Conservation (phyloP, 2,888 invertebrate genomes). For the Melipona bicolor region DNA sequence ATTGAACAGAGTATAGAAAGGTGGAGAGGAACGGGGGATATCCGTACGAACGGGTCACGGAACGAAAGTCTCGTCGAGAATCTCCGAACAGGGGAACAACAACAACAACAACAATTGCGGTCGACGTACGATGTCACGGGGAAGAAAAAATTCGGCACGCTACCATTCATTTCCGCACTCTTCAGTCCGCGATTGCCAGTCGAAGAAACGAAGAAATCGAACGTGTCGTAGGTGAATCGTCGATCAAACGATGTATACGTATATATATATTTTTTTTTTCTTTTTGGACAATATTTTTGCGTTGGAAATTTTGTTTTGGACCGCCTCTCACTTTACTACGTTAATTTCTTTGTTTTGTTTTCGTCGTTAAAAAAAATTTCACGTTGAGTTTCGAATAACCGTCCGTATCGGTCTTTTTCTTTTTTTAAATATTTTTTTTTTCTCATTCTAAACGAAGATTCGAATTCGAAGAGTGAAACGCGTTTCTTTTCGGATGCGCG, state of each 20-base stretch:
- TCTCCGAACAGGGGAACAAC: conserved; percentile 54
- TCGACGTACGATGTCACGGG: conserved; percentile 51
- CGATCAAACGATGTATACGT: conserved; percentile 22
- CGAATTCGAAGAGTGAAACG: conserved; percentile 22
- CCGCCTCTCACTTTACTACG: background rate
- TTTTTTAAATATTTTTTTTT: background rate
- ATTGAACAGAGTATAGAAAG: background rate
- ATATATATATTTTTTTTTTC: background rate
- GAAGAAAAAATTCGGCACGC: conserved; percentile 72
- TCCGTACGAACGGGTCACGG: conserved; percentile 34
- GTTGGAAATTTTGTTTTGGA: conserved; percentile 8
- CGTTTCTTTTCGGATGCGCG: background rate
- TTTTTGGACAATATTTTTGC: background rate
- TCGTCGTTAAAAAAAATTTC: conserved; percentile 4
- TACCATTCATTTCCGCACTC: conserved; percentile 69
- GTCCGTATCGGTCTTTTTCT: conserved; percentile 19
- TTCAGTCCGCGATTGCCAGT: conserved; percentile 65
- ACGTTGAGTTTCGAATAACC: conserved; percentile 18
- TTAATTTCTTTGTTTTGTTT: background rate
- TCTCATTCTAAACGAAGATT: background rate
- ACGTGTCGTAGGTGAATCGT: conserved; percentile 53
- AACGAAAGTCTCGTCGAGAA: conserved; percentile 60
- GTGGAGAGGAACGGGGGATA: conserved; percentile 6
- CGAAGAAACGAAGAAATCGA: conserved; percentile 68
- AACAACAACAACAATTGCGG: conserved; percentile 64